Evolutionary conservation across 1,140 invertebrate genomes (phyloP), one percentile per base, ranked within the genome.

Genomic region (Pteromalus puparum): DNA sequence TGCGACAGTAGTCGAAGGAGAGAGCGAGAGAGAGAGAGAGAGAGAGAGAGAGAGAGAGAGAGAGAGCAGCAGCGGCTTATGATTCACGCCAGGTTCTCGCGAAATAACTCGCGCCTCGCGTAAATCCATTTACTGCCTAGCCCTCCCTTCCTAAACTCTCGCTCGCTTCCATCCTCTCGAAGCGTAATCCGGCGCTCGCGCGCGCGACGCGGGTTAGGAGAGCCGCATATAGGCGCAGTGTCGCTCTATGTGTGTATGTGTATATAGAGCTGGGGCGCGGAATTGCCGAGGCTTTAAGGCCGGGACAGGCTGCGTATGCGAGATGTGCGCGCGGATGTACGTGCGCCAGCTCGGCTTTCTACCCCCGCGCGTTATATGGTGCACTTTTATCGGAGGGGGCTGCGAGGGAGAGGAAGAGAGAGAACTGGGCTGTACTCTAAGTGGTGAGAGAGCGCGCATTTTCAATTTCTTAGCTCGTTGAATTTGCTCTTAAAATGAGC

Each of bases 51-150:
- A 13, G 67, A 34, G 38, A 42, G 38, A 10, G 38, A 42, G 30
- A 46, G 28, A 5, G 67, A 13, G 67, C 67, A 70, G 67, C 85
- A n/a, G 0, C 53, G 68, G 83, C 85, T 87, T 87, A 86, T 74
- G 83, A 88, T 85, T 86, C 76, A 48, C 77, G 84, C 85, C 84
- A 85, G 81, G 53, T 61, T 61, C 53, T 68, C 83, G 84, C 70
- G 67, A 21, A 34, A 38, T 30, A 78, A 75, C 13, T 78, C 24
- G 61, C 15, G 67, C 67, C 65, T 42, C 75, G 48, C 28, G 75
- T 82, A 82, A 74, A 82, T 82, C 80, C 80, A 82, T 74, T 82
- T 82, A 82, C 80, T 82, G 67, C 80, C 46, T 70, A 10, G 67
- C 13, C n/a, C 12, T 70, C 24, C 67, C 24, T 7, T 68, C 15